Evolutionary conservation across 2,888 invertebrate genomes (phyloP), one percentile per base, ranked within the genome.

Genomic region (Metalampra italica): DNA sequence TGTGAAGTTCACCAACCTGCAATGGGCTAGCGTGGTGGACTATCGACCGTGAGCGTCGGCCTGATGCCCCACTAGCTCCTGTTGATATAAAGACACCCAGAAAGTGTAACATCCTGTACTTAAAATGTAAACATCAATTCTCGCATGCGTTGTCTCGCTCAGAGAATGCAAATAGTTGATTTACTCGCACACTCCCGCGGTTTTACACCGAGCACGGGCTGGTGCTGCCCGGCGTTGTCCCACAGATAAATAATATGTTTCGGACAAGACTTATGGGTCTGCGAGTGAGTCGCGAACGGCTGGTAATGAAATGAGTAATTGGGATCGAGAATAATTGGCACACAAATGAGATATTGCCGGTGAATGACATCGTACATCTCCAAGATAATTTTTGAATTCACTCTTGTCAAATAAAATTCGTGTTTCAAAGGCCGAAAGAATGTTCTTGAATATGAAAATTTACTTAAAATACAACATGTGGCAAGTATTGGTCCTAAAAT

Each of bases 161-260:
- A 12, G 13, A 41, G 61, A 62, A 76, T 71, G 78, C 85, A 86
- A 86, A 85, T 83, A 84, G 84, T 85, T 85, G 85, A 87, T 86
- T 85, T 84, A 84, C 74, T 66, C 67, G 62, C 62, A 51, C 71
- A 71, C 74, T 70, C 69, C 71, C 61, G 64, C 56, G 55, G 65
- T 64, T 59, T 74, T 72, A 70, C 72, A 69, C 62, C 57, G 68
- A 47, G 3, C n/a, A 13, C 39, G 39, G 14, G 14, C 13, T 37
- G 50, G 46, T 38, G 46, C 51, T 39, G 34, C 40, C 42, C 22
- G 37, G 41, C 38, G 14, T 45, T 42, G 51, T 37, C 47, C 13
- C n/a, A 29, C 32, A 38, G 46, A 75, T 83, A 82, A 84, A 84
- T 83, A 78, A 80, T 74, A 77, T 66, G 82, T 82, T 83, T 68